A percentile compares a stretch with the other conserved stretches of the same genome.
These are phyloP conservation scores for Eublepharis macularius DNA, from an alignment of 2,113 vertebrate species.

Conservation along the genomic window DNA sequence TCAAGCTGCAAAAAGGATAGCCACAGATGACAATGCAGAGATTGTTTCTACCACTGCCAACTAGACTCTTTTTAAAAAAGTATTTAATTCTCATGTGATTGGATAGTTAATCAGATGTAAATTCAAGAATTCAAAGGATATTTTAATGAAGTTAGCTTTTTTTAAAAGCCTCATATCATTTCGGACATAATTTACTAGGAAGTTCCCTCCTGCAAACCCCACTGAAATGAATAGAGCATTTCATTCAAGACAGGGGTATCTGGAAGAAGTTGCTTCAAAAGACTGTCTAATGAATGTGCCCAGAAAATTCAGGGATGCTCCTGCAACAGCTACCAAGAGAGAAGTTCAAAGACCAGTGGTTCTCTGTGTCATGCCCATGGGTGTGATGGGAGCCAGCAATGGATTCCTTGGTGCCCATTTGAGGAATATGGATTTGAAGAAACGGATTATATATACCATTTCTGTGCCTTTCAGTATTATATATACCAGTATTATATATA, in stretches of 20 bases:
- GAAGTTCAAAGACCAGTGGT: no score
- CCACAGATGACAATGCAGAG: neutral
- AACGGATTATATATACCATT: no score
- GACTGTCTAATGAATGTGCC: neutral
- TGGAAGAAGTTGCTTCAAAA: neutral
- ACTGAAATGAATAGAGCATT: neutral
- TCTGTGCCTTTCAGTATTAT: no score
- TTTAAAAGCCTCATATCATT: neutral
- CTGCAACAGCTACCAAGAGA: no score
- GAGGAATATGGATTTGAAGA: no score
- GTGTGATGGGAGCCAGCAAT: no score
- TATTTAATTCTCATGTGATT: neutral
- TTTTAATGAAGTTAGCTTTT: neutral
- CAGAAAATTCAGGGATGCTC: no score
- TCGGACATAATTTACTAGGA: neutral
- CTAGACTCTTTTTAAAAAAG: neutral
- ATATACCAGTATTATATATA: no score
- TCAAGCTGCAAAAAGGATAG: neutral
- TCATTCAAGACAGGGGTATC: neutral
- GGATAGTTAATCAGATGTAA: neutral
- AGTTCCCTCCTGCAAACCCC: neutral
- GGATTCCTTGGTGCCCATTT: no score
- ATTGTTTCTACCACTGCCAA: neutral
- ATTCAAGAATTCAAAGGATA: neutral
- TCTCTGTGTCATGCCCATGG: no score